These are phyloP conservation scores for Coleophora flavipennella DNA, from an alignment of 2,888 invertebrate species.

Conservation along the genomic window DNA sequence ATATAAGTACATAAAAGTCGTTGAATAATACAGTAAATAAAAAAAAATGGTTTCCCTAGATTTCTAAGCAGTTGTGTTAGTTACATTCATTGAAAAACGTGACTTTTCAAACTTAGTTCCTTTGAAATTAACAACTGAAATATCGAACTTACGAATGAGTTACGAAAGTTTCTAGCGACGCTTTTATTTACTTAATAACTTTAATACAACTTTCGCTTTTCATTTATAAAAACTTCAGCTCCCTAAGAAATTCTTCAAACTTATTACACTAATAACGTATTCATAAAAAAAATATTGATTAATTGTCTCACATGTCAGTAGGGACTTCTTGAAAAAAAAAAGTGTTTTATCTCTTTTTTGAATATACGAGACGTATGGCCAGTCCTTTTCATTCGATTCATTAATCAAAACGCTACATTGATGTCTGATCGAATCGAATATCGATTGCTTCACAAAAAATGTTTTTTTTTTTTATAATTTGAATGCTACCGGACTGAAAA, in stretches of 20 bases:
- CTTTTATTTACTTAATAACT: conserved; percentile 3
- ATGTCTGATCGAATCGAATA: conserved; percentile 37
- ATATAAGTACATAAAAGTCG: no score
- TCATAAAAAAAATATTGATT: conserved; percentile 47
- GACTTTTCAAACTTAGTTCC: no score
- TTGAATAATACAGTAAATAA: no score
- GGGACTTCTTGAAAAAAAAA: conserved; percentile 19
- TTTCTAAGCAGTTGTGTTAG: no score
- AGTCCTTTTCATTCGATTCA: conserved; percentile 39
- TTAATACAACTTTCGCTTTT: no score
- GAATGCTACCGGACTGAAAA: conserved; percentile 24
- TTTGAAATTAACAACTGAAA: no score
- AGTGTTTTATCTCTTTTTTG: conserved; percentile 29
- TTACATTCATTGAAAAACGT: no score
- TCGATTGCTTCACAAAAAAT: no score
- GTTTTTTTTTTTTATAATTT: conserved; percentile 24
- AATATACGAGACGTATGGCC: conserved; percentile 31
- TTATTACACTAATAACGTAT: background rate
- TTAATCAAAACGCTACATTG: conserved; percentile 49
- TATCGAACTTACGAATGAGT: conserved; percentile 14
- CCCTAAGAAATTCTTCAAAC: background rate
- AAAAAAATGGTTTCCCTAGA: no score
- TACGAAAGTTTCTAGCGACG: conserved; percentile 6
- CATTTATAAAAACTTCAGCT: no score
- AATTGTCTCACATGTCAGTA: conserved; percentile 54